Evolutionary conservation across 1,140 invertebrate genomes (phyloP).

Genomic region (Sitophilus oryzae): DNA sequence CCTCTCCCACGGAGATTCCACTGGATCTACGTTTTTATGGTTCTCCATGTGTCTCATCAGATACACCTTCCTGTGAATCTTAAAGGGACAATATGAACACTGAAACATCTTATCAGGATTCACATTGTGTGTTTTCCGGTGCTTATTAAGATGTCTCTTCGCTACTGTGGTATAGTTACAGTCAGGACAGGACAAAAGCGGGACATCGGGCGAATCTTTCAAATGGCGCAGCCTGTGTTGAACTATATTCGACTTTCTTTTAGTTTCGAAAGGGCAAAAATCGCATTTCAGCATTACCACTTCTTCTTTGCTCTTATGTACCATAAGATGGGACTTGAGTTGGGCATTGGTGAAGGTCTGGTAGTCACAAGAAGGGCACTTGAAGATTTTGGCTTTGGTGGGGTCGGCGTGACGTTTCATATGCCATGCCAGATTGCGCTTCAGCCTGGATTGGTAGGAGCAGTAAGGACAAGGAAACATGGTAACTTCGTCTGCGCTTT

Average conservation of each 20-base stretch:
- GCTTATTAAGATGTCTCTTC: conserved; percentile 20
- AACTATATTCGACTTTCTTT: conserved; percentile 19
- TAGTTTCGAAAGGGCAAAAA: conserved; percentile 20
- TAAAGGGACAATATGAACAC: conserved; percentile 16
- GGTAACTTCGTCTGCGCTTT: conserved; percentile 18
- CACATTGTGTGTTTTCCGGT: conserved; percentile 19
- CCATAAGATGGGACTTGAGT: conserved; percentile 17
- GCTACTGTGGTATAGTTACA: conserved; percentile 18
- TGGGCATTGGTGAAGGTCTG: conserved; percentile 19
- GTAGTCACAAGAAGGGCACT: conserved; percentile 16
- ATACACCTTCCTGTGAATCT: conserved; percentile 19
- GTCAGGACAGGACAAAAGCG: conserved; percentile 16
- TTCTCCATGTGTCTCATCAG: conserved; percentile 22
- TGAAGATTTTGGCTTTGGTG: conserved; percentile 10
- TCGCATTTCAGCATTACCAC: conserved; percentile 21
- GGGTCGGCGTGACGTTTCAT: conserved; percentile 16
- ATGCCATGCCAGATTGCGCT: conserved; percentile 19
- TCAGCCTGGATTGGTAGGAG: conserved; percentile 16
- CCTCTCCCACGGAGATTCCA: conserved; percentile 17
- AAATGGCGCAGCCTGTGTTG: conserved; percentile 16
- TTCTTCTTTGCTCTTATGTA: conserved; percentile 19
- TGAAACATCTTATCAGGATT: conserved; percentile 23
- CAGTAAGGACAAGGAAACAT: conserved; percentile 20
- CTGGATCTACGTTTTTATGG: conserved; percentile 15
- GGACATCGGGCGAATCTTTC: conserved; percentile 20